These are phyloP conservation scores for Eretmochelys imbricata DNA, from an alignment of 2,113 vertebrate species.

Conservation along the genomic window DNA sequence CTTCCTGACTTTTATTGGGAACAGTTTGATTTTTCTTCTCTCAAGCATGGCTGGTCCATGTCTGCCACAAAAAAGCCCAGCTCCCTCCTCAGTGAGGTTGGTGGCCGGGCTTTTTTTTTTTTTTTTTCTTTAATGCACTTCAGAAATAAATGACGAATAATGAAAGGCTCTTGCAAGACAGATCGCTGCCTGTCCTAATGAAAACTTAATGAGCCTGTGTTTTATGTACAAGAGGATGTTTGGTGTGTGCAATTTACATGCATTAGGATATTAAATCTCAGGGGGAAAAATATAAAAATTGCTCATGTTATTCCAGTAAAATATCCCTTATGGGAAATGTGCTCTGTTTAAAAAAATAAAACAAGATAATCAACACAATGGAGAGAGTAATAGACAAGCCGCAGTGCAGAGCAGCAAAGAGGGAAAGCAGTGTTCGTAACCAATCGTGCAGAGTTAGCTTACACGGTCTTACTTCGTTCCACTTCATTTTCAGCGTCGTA, in stretches of 20 bases:
- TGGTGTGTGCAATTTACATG: constrained; percentile 44
- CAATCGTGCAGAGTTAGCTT: not conserved
- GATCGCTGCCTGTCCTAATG: constrained; percentile 35
- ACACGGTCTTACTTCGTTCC: not conserved
- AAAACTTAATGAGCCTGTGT: constrained; percentile 39
- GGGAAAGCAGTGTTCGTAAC: not conserved
- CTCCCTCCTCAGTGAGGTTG: not conserved
- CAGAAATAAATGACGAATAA: constrained; percentile 18
- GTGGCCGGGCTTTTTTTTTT: not conserved
- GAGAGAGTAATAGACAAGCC: not conserved
- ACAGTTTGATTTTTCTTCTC: not conserved
- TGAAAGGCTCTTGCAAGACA: constrained; percentile 13
- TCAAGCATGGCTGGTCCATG: not conserved
- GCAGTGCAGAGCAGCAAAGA: not conserved
- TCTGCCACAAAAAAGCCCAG: not conserved
- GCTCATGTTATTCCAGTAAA: constrained; percentile 26
- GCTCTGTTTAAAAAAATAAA: constrained; percentile 13
- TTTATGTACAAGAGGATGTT: constrained; percentile 44
- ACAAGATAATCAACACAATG: not conserved
- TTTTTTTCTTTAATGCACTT: not conserved
- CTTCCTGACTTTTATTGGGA: not conserved
- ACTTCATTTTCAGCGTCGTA: not conserved
- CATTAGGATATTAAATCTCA: constrained; percentile 48
- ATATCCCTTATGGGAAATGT: not conserved
- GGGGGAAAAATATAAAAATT: not conserved